Percentiles rank a stretch among this genome's conserved stretches.
Conservation (phyloP, 2,797 vertebrate species). For the Xyrichtys novacula region DNA sequence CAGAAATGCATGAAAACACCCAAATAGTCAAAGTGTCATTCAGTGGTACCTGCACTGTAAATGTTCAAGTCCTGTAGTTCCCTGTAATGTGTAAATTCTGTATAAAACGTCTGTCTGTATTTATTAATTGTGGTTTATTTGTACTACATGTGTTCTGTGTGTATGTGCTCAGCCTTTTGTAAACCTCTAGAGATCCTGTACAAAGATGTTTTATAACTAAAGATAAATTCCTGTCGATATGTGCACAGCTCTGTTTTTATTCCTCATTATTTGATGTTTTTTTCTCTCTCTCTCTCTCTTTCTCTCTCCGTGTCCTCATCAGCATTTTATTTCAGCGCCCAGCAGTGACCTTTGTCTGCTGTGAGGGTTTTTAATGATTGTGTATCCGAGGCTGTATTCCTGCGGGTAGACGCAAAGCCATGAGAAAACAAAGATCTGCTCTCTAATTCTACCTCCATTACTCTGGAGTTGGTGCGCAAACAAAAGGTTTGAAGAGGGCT, state of each 20-base stretch:
- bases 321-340: neutral
- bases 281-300: neutral
- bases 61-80: slow-evolving; percentile 28
- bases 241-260: neutral
- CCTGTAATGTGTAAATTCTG: slow-evolving; percentile 77
- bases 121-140: slow-evolving; percentile 89
- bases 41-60: slow-evolving; percentile 1
- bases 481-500: slow-evolving; percentile 22
- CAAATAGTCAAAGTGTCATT: neutral
- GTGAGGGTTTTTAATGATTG: slow-evolving; percentile 32
- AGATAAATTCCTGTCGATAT: slow-evolving; percentile 34
- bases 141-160: slow-evolving; percentile 71
- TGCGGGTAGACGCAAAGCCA: slow-evolving; percentile 7
- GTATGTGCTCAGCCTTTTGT: slow-evolving; percentile 72
- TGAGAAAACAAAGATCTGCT: slow-evolving; percentile 14
- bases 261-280: neutral
- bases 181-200: slow-evolving; percentile 70
- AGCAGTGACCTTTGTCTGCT: slow-evolving; percentile 16
- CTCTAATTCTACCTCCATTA: slow-evolving; percentile 37
- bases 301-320: neutral
- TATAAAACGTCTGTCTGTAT: slow-evolving; percentile 85
- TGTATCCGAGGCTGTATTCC: slow-evolving; percentile 2
- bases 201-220: slow-evolving; percentile 41
- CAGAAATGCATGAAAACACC: slow-evolving; percentile 32
- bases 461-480: slow-evolving; percentile 23